Evolutionary conservation across 2,888 invertebrate genomes (phyloP), one percentile per base, ranked within the genome.

Genomic region (Clanis bilineata): DNA sequence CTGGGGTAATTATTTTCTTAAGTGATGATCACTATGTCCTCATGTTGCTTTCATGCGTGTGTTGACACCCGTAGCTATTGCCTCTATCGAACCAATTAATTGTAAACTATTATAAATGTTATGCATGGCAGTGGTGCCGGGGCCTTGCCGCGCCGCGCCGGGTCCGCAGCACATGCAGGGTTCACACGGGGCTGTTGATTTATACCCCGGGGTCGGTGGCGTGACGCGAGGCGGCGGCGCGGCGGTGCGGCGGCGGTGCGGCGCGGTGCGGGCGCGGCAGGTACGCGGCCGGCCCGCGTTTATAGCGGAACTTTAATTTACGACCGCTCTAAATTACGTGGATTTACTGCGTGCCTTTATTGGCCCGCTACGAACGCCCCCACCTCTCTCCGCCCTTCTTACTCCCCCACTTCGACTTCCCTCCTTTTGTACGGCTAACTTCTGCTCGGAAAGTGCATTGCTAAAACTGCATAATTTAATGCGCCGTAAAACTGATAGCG

Each of bases 261-360:
- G 69, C 69, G 74, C 69, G 73, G 76, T 72, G 76, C 74, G 74
- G 81, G 77, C 81, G 82, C 78, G 88, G 85, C 88, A 87, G 87
- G 88, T 85, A 88, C 88, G 83, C 78, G 80, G 76, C 78, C 81
- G 74, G 81, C 77, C 74, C 81, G 80, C 82, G 79, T 90, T 90
- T 90, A 90, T 86, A 87, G 89, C 89, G 83, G 90, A 90, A 92
- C 90, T 88, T 83, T 88, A 87, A 91, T 91, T 90, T 92, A 92
- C 81, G 76, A 82, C 85, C 80, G 90, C 90, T 87, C 90, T 91
- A 92, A 91, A 92, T 90, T 87, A 90, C 89, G 88, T 90, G 88
- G 90, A 92, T 92, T 92, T 92, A 91, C 89, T 83, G 89, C 90
- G 82, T 79, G 85, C 80, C 85, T 92, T 92, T 92, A 92, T 92